phyloP scores from a whole-genome alignment of 2,888 invertebrate species.

The Pheosia gnoma region DNA sequence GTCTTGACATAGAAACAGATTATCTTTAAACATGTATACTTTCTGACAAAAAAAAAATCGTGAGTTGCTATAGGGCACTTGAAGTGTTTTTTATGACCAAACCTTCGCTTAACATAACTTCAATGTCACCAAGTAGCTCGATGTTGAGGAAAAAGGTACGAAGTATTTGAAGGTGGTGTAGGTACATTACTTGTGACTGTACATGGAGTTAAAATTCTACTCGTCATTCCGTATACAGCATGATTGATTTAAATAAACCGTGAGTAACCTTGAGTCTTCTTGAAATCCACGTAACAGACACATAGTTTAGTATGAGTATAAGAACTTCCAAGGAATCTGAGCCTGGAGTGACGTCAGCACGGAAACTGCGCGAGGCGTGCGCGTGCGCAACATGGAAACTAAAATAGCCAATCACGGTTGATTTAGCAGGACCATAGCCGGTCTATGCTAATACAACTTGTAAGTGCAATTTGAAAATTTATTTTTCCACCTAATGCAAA shows the following conservation, averaged over 20 bases:
- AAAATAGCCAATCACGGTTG: conserved; percentile 45
- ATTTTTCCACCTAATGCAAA: too few species aligned
- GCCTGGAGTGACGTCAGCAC: conserved; percentile 46
- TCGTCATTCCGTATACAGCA: not conserved
- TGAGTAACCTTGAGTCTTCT: conserved; percentile 6
- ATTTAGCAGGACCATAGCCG: conserved; percentile 15
- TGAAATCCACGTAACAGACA: conserved; percentile 17
- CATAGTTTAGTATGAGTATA: conserved; percentile 27
- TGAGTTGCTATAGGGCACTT: too few species aligned
- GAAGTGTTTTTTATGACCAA: not conserved
- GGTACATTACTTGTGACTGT: not conserved
- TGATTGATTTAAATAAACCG: conserved; percentile 3
- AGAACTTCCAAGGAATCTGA: conserved; percentile 34
- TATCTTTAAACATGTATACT: too few species aligned
- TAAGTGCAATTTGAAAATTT: too few species aligned
- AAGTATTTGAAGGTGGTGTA: conserved; percentile 2
- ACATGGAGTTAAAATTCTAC: conserved; percentile 1
- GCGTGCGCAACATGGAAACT: conserved; percentile 56
- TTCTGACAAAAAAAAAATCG: too few species aligned
- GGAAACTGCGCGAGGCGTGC: conserved; percentile 45
- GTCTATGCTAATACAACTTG: too few species aligned
- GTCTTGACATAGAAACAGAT: not conserved
- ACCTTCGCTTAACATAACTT: not conserved
- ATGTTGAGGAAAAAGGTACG: not conserved
- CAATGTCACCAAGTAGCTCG: not conserved